Evolutionary conservation across 2,113 vertebrate genomes (phyloP), one percentile per base, ranked within the genome.

Genomic region (Coregonus clupeaformis): DNA sequence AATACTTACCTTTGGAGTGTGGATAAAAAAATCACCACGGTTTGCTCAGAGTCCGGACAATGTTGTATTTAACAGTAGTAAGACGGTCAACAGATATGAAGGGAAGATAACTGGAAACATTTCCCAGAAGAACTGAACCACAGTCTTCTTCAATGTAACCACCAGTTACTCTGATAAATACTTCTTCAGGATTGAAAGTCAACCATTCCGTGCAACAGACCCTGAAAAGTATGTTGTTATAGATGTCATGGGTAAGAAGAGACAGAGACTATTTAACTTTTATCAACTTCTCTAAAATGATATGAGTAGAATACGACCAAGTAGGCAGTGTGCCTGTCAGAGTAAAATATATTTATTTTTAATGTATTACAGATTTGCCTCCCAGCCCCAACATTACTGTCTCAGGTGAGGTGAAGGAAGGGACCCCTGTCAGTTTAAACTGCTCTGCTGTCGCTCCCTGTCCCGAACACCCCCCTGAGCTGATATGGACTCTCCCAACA

Each of bases 381-480:
- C 22, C 1, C 3, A 77, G 12, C 0, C 88, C 88, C 47, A 76
- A 0, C 0, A 73, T 88, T 18, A 25, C 69, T 2, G 36, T 77
- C 69, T 1, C 72, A 68, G 69, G 36, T 27, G n/a, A 60, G 9
- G 27, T 77, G 71, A 80, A 22, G 60, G 86, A 84, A 71, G 20
- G 57, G 0, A 5, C 68, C 30, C 7, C 30, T 11, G 64, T 83
- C 42, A 75, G 3, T 65, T 7, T 89, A 6, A 84, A 64, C 32
- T 88, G 89, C 63, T 82, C 83, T 75, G 82, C 79, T 75, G 3
- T 13, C 27, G 78, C 77, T 69, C 75, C 85, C 60, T 89, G 89
- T 78, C 85, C 80, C 52, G 52, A 2, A 52, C 62, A 36, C 20
- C 74, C 76, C 32, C 82, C 82, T 68, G 0, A 60, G 32, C 78